Percentiles rank a stretch among this genome's conserved stretches.
These are phyloP conservation scores for Miniopterus natalensis DNA, from an alignment of 2,113 vertebrate species.

Conservation along the genomic window DNA sequence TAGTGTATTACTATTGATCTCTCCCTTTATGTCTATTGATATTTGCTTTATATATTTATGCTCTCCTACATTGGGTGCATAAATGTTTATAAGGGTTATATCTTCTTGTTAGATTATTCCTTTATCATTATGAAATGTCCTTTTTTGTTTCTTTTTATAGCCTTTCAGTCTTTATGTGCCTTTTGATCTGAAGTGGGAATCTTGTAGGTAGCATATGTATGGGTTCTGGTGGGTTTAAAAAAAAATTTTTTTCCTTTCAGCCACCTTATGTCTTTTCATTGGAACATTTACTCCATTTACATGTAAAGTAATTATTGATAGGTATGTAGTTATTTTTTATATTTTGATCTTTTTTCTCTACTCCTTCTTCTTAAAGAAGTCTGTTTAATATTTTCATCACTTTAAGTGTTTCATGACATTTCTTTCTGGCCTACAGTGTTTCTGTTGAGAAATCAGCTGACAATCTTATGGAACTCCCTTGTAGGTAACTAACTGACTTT, in stretches of 20 bases:
- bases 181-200: not conserved
- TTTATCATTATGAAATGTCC: not conserved
- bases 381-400: not conserved
- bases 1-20: not conserved
- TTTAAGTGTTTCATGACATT: not conserved
- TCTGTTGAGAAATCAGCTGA: not conserved
- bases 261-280: not conserved
- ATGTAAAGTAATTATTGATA: not conserved
- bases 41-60: not conserved
- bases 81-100: not conserved
- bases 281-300: not conserved
- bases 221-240: not conserved
- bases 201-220: not conserved
- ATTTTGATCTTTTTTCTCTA: not conserved
- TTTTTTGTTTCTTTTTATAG: not conserved
- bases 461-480: not conserved
- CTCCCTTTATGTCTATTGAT: not conserved
- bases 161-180: not conserved
- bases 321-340: not conserved
- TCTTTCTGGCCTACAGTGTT: not conserved
- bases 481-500: not conserved
- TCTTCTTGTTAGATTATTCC: not conserved
- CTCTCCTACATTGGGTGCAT: not conserved
- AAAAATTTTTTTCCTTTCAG: not conserved
- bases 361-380: not conserved